phyloP scores from a whole-genome alignment of 2,888 invertebrate genomes.

The Drosophila tanythrix region DNA sequence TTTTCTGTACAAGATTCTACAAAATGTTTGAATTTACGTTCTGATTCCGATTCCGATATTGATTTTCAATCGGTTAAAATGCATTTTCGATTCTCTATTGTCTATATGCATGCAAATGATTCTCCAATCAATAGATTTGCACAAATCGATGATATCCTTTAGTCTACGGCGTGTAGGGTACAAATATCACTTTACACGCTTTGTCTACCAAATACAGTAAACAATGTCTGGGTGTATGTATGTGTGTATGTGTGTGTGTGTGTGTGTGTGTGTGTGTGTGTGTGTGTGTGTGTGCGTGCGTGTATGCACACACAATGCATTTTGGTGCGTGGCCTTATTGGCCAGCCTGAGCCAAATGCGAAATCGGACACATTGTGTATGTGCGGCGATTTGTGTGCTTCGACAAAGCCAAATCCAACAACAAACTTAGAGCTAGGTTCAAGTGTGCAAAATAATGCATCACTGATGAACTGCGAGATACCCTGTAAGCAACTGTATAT shows the following conservation, averaged over 20 bases:
- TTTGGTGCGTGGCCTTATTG: conserved; percentile 45
- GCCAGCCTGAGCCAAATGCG: conserved; percentile 31
- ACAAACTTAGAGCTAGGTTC: conserved; percentile 15
- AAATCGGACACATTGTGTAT: conserved; percentile 59
- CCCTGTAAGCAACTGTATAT: conserved; percentile 1
- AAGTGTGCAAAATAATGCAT: not conserved
- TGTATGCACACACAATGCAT: conserved; percentile 45
- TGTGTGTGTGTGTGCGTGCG: conserved; percentile 15
- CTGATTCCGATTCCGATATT: not conserved
- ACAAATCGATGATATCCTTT: not conserved
- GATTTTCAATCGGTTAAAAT: not conserved
- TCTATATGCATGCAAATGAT: not conserved
- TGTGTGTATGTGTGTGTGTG: conserved; percentile 17
- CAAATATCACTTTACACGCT: conserved; percentile 59
- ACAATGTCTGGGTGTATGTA: conserved; percentile 14
- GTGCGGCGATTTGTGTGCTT: conserved; percentile 63
- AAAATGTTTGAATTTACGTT: not conserved
- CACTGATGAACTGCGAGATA: conserved; percentile 4
- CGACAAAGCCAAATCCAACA: conserved; percentile 15
- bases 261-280: conserved; percentile 24
- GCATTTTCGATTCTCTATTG: not conserved
- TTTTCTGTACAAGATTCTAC: too few relatives aligned
- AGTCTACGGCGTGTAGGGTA: conserved; percentile 27
- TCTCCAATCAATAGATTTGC: not conserved
- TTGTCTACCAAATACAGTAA: conserved; percentile 18